Evolutionary conservation across 2,113 vertebrate species (phyloP).

Genomic region (Heterochromis multidens): DNA sequence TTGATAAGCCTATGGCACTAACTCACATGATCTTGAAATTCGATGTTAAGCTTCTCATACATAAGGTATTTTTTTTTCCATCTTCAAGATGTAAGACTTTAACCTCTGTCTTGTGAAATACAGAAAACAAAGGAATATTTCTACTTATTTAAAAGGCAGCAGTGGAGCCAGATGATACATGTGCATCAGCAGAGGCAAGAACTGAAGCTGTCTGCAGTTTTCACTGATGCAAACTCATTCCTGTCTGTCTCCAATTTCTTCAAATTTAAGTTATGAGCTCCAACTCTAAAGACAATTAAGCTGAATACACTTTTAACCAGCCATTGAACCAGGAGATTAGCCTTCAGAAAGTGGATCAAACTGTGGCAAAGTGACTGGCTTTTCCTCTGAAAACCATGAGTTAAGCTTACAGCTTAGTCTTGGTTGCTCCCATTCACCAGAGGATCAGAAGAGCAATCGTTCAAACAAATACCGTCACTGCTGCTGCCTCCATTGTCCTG

Average conservation of each 20-base stretch:
- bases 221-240: not conserved
- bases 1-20: too few relatives aligned
- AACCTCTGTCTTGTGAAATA: too few relatives aligned
- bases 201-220: not conserved
- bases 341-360: not conserved
- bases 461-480: slow-evolving; percentile 23
- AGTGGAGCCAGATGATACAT: too few relatives aligned
- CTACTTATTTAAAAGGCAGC: too few relatives aligned
- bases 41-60: too few relatives aligned
- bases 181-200: not conserved
- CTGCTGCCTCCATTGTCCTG: slow-evolving; percentile 27
- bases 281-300: not conserved
- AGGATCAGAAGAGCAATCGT: not conserved
- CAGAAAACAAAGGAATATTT: too few relatives aligned
- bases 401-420: not conserved
- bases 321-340: not conserved
- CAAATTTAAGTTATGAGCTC: not conserved
- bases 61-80: too few relatives aligned
- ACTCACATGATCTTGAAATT: too few relatives aligned
- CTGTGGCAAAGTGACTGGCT: not conserved
- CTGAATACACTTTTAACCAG: not conserved
- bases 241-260: not conserved
- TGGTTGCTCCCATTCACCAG: not conserved
- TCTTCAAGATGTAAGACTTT: too few relatives aligned
- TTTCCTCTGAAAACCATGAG: not conserved